Percentiles rank a stretch among this genome's conserved stretches.
Evolutionary conservation across 2,113 vertebrate species (phyloP).

Genomic region (Aix galericulata): DNA sequence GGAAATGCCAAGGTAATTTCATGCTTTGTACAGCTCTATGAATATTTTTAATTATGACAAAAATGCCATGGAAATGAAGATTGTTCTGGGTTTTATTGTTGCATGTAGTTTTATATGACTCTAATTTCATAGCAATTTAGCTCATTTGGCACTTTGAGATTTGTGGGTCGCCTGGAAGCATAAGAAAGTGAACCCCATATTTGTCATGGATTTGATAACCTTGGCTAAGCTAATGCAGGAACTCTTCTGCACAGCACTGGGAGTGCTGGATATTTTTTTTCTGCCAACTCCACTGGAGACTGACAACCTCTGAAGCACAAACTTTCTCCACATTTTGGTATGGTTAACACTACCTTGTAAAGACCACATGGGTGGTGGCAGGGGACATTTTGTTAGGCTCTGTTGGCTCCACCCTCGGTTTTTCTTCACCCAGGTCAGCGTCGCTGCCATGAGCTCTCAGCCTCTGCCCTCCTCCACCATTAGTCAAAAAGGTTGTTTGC

Average conservation of each 20-base stretch:
- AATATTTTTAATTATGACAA: slow-evolving; percentile 55
- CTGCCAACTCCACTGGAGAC: not conserved
- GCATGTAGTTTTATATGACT: not conserved
- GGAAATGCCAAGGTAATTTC: slow-evolving; percentile 52
- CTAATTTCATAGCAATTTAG: slow-evolving; percentile 54
- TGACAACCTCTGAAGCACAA: not conserved
- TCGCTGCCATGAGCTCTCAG: not conserved
- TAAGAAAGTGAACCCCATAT: not conserved
- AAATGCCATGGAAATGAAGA: slow-evolving; percentile 39
- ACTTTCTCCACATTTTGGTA: not conserved
- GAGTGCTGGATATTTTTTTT: not conserved
- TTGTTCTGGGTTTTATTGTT: slow-evolving; percentile 37
- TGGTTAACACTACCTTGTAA: not conserved
- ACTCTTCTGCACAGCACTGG: not conserved
- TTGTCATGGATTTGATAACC: slow-evolving; percentile 44
- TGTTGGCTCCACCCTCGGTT: not conserved
- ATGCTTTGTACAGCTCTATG: slow-evolving; percentile 58
- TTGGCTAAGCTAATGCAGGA: not conserved
- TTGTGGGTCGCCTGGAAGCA: slow-evolving; percentile 27
- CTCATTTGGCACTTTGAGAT: slow-evolving; percentile 30
- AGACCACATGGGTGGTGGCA: not conserved
- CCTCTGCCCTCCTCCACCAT: not conserved
- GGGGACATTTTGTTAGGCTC: not conserved
- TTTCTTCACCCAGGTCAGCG: not conserved
- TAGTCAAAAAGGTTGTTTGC: not conserved